Evolutionary conservation across 2,113 vertebrate species (phyloP), one percentile per base, ranked within the genome.

Genomic region (Siphamia tubifer): DNA sequence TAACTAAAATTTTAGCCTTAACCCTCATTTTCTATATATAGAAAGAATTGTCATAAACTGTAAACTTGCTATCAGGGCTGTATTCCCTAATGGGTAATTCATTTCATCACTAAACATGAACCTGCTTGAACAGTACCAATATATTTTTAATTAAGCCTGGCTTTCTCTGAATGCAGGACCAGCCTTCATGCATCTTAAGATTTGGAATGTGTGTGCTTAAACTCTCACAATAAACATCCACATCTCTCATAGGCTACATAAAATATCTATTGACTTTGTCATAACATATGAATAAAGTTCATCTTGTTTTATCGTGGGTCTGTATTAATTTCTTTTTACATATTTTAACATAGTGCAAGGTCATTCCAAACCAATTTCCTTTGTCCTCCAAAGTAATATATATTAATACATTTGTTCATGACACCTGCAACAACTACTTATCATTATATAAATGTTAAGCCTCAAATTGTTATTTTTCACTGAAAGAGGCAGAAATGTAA

Each of bases 1-100:
- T 73, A 73, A 89, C 80, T 84, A 81, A 87, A 90, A 86, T 83
- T 82, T 86, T 88, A 92, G 92, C 91, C 92, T 93, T 93, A 93
- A 92, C 82, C 82, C 56, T 88, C 76, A 84, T 83, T 83, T 87
- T 89, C 56, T 84, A 68, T 72, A 75, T 31, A 65, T 17, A 77
- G 61, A 86, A 54, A 85, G 72, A 56, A 27, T 32, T 82, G 71
- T 87, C 72, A 75, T 83, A 13, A 80, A 77, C 53, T 86, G 66
- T 86, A 87, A 80, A 86, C 79, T 87, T 77, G 88, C 85, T 89
- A 80, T 82, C 84, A 88, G 80, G 87, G 84, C 85, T 88, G 54
- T 67, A 61, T 76, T 62, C 66, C 71, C 60, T 13, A 55, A 75
- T 25, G 74, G 82, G 77, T 61, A 49, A 67, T 74, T 82, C 66